phyloP scores from a whole-genome alignment of 1,140 invertebrate genomes.

The Diploscapter pachys region DNA sequence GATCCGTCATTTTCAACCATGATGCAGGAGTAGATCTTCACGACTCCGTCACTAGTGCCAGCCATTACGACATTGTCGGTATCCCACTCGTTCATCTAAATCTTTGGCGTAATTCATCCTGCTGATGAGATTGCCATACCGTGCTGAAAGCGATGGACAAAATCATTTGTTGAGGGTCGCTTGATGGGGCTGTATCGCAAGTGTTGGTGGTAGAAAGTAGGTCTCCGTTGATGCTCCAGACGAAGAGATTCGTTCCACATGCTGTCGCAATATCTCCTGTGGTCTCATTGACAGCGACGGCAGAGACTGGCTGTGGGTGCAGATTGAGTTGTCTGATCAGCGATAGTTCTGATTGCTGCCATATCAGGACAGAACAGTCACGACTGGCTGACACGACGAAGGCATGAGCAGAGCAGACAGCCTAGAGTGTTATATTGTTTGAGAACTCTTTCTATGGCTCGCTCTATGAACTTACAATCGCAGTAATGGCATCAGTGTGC shows the following conservation, averaged over 20 bases:
- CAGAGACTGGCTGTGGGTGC: constrained; percentile 76
- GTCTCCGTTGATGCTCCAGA: constrained; percentile 95
- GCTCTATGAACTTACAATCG: constrained; percentile 33
- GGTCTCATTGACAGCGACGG: constrained; percentile 94
- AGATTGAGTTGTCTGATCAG: constrained; percentile 84
- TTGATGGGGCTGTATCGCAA: constrained; percentile 63
- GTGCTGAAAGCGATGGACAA: constrained; percentile 47
- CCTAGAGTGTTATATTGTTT: too few species aligned
- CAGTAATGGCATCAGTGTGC: constrained; percentile 54
- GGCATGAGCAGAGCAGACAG: constrained; percentile 49
- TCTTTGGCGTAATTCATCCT: too few species aligned
- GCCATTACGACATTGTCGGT: constrained; percentile 92
- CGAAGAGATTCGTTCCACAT: constrained; percentile 87
- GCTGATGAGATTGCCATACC: constrained; percentile 45
- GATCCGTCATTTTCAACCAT: constrained; percentile 49
- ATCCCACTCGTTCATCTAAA: constrained; percentile 90
- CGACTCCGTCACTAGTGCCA: constrained; percentile 85
- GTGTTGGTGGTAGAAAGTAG: constrained; percentile 86
- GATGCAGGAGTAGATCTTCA: constrained; percentile 78
- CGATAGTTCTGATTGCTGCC: constrained; percentile 86
- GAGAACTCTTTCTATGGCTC: too few species aligned
- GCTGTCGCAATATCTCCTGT: constrained; percentile 98
- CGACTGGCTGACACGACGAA: constrained; percentile 81
- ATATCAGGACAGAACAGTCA: constrained; percentile 88
- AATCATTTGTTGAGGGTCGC: constrained; percentile 50